Base-by-base conservation (phyloP, 2,888 invertebrate genomes). In the Alcis repandata region DNA sequence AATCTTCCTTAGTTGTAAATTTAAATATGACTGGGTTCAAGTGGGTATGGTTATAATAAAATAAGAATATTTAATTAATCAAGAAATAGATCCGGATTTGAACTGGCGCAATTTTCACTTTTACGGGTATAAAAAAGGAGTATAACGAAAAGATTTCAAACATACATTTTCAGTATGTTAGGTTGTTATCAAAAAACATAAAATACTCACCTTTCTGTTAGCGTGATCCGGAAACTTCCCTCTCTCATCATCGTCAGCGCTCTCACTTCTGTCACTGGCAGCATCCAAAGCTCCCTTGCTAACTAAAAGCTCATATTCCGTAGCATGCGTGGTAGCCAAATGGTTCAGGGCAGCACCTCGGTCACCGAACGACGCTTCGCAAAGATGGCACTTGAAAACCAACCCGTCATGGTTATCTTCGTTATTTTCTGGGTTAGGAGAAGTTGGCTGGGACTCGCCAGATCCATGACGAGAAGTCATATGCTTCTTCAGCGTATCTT, bases 351-450 rank as follows among this genome's bases (percentile, higher is more conserved):
- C 97, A 17, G 96, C 96, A 66, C 95, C 94, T 2, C 98, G 94
- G 46, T 97, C 97, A 0, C 95, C 94, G 79, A 97, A 98, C 0
- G 98, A 97, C 9, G 95, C 96, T 78, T 98, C 98, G 85, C 99
- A 99, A 0, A 99, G 93, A 88, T 98, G 98, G 82, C 99, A 99
- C 87, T 98, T 98, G 91, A 97, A 98, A 7, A 97, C 97, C 59
- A 97, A 87, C 72, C 97, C 97, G 36, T 95, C 88, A 22, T 72
- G 62, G 38, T 68, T 79, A 59, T 90, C 88, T 17, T 89, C 90
- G 27, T 79, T 73, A 13, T 76, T 74, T 22, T 90, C 91, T 71
- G 78, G 84, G 69, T 71, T 86, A 27, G 92, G 87, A 43, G 92
- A 93, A 72, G 92, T 86, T 67, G 93, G 90, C 41, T 82, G 86